Evolutionary conservation across 2,797 vertebrate genomes (phyloP).

Genomic region (Dermochelys coriacea): DNA sequence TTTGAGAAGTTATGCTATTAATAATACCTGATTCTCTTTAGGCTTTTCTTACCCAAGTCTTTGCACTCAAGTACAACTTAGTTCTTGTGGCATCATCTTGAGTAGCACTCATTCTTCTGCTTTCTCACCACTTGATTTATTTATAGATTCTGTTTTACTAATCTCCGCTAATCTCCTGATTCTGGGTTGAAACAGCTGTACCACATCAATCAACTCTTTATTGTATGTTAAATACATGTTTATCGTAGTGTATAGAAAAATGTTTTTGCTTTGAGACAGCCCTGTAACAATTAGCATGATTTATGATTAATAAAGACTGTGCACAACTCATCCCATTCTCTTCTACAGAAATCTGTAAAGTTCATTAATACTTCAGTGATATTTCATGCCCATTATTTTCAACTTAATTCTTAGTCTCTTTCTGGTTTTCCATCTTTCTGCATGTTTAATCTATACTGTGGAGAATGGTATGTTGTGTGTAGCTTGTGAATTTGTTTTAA

Average conservation of each 20-base stretch:
- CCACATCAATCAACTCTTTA: not conserved
- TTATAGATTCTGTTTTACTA: not conserved
- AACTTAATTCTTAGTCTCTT: not conserved
- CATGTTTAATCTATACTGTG: not conserved
- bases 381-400: not conserved
- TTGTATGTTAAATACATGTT: not conserved
- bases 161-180: not conserved
- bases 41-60: not conserved
- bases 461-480: not conserved
- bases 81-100: not conserved
- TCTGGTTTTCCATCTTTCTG: conserved; percentile 10
- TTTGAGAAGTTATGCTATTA: not conserved
- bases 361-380: not conserved
- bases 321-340: not conserved
- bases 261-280: not conserved
- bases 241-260: not conserved
- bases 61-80: not conserved
- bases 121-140: not conserved
- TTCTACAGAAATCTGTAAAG: not conserved
- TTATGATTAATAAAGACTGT: not conserved
- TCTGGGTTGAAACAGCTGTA: not conserved
- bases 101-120: not conserved
- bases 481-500: not conserved
- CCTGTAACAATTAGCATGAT: not conserved
- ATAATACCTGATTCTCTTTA: not conserved